Evolutionary conservation across 2,888 invertebrate species (phyloP).

Genomic region (Cremastinae sp.): DNA sequence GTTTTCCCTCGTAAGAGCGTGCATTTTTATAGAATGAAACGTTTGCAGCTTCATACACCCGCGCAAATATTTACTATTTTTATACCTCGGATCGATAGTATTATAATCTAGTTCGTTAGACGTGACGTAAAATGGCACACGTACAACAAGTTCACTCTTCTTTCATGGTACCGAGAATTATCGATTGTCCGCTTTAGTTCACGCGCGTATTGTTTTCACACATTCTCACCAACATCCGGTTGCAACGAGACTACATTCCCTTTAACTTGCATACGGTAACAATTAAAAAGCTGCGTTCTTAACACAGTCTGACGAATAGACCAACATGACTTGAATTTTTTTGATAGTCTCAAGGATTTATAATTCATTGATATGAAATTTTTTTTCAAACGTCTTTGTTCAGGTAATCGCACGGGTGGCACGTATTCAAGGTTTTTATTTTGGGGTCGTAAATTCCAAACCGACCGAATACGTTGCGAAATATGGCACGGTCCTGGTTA

Average conservation of each 20-base stretch:
- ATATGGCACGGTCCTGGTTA: too few species aligned
- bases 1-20: conserved; percentile 8
- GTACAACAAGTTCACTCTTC: background rate
- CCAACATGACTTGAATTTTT: too few species aligned
- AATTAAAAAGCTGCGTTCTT: too few species aligned
- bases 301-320: too few species aligned
- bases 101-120: conserved; percentile 49
- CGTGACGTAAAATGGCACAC: conserved; percentile 43
- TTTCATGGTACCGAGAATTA: conserved; percentile 22
- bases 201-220: conserved; percentile 19
- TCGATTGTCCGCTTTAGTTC: conserved; percentile 43
- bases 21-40: background rate
- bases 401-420: too few species aligned
- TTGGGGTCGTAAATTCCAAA: too few species aligned
- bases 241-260: conserved; percentile 30
- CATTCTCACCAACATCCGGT: conserved; percentile 21
- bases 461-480: too few species aligned
- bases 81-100: conserved; percentile 51
- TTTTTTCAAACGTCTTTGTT: too few species aligned
- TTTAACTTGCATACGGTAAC: too few species aligned
- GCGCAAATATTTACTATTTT: conserved; percentile 53
- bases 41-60: background rate
- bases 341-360: too few species aligned
- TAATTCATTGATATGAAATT: too few species aligned
- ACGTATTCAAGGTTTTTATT: too few species aligned